These are phyloP conservation scores for Zoanthus sociatus DNA, from an alignment of 92 coral and sea anemone genomes.

Conservation along the genomic window DNA sequence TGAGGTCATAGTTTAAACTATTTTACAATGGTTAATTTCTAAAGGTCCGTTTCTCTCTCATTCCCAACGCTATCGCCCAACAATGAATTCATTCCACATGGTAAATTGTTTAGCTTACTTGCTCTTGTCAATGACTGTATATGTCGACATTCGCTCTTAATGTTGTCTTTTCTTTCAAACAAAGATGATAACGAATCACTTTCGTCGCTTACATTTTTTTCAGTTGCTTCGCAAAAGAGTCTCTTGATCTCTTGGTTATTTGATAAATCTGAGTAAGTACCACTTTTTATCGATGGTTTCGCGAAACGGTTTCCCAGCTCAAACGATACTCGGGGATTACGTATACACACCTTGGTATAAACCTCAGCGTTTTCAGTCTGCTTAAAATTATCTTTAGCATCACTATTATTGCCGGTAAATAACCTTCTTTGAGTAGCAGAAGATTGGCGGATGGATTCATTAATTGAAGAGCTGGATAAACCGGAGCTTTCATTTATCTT, in stretches of 20 bases:
- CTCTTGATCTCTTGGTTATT: background rate
- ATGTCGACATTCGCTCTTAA: background rate
- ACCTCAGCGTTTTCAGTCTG: background rate
- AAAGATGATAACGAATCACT: background rate
- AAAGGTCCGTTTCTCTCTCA: no score
- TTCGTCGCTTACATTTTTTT: background rate
- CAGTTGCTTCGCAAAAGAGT: background rate
- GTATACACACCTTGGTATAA: background rate
- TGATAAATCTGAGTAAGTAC: background rate
- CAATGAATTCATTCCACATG: no score
- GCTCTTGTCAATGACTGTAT: background rate
- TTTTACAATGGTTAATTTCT: no score
- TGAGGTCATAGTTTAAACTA: no score
- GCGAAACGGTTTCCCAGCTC: background rate
- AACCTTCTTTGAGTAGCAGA: background rate
- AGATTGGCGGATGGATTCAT: background rate
- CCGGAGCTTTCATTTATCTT: background rate
- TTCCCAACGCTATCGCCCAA: no score
- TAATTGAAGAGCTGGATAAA: background rate
- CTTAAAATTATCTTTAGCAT: background rate
- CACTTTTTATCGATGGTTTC: background rate
- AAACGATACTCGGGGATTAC: background rate
- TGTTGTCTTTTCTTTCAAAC: background rate
- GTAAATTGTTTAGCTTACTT: no score
- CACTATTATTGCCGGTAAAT: background rate